These are phyloP conservation scores for Pogonomyrmex californicus DNA, from an alignment of 1,140 invertebrate genomes.

Conservation along the genomic window DNA sequence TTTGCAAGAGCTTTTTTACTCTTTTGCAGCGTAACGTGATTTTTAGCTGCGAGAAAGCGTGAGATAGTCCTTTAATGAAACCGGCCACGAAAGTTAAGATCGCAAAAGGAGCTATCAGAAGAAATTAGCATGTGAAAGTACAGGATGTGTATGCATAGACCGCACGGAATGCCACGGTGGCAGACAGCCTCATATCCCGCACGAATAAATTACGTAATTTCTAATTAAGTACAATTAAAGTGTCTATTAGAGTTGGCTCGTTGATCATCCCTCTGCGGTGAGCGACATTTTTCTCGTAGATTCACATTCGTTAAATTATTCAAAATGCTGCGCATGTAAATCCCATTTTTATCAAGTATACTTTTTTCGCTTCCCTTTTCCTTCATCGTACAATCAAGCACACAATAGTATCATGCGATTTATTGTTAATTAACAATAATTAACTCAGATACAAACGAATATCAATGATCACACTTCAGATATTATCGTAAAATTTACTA, in stretches of 20 bases:
- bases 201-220: slow-evolving; percentile 75
- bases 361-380: background rate
- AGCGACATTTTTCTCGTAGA: slow-evolving; percentile 64
- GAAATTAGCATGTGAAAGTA: slow-evolving; percentile 66
- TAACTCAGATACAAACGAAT: background rate
- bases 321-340: slow-evolving; percentile 31
- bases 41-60: background rate
- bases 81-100: background rate
- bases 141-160: background rate
- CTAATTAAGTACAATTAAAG: slow-evolving; percentile 74
- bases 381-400: background rate
- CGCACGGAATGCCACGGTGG: background rate
- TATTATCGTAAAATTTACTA: background rate
- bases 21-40: background rate
- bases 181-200: slow-evolving; percentile 31
- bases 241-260: slow-evolving; percentile 67
- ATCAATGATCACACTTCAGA: background rate
- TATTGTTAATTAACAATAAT: background rate
- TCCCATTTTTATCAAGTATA: slow-evolving; percentile 38
- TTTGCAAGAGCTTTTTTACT: background rate
- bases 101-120: background rate
- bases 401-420: background rate
- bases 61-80: slow-evolving; percentile 15
- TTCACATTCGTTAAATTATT: slow-evolving; percentile 47
- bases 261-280: slow-evolving; percentile 65